Base-by-base conservation (phyloP, 2,888 invertebrate species). In the Athalia cordata region DNA sequence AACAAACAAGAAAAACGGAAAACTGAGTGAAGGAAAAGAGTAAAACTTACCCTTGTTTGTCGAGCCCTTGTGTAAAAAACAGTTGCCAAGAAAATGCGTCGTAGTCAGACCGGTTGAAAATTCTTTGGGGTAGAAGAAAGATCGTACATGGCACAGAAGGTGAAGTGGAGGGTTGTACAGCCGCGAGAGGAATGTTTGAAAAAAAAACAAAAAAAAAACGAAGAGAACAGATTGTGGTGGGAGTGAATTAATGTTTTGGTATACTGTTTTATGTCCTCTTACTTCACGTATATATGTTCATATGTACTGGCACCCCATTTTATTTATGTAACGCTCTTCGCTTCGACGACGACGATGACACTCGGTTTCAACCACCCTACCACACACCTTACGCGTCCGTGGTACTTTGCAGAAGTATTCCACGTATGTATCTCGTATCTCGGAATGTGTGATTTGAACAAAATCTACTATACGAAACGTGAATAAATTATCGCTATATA, bases 161-260 rank as follows among this genome's bases (percentile, higher is more conserved):
- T 70, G 77, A 47, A 55, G 77, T 9, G 52, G 11, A 11, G 64
- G 64, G 64, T 64, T 64, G 29, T 64, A 49, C 29, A 29, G 55
- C 74, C 65, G 57, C 0, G 15, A 55, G 72, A 70, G 64, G 59
- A 68, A 61, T 66, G 66, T 49, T 47, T 15, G 2, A 29, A 29
- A 29, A 29, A 29, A 29, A 29, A n/a, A n/a, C n/a, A 13, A n/a
- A 47, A n/a, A 67, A 75, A 55, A 70, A 29, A 15, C 13, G 9
- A 49, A 13, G 59, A 13, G 59, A 11, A 13, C 2, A 43, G 7
- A 7, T 7, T 50, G 49, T 47, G 11, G 75, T 55, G 52, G 43
- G 59, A 15, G 72, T 72, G 72, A 72, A 72, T 72, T 72, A 72
- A 59, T 59, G 72, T 72, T 72, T 72, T 13, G 8, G 72, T 47